phyloP scores from a whole-genome alignment of 2,113 vertebrate genomes.

The Alexandromys fortis region DNA sequence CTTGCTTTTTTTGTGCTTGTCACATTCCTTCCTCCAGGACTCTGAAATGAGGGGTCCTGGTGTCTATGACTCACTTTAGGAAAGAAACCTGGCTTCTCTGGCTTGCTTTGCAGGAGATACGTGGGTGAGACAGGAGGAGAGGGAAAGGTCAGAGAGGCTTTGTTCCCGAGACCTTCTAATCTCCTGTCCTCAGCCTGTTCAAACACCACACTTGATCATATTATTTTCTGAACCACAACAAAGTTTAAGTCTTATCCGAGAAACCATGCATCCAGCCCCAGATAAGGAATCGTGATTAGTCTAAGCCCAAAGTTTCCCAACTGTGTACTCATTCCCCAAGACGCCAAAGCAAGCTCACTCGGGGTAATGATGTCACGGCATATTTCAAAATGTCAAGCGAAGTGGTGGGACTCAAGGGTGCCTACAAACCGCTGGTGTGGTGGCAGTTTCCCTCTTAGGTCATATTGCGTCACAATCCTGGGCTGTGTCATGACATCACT shows the following conservation, averaged over 20 bases:
- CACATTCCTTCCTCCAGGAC: neutral
- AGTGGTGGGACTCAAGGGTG: neutral
- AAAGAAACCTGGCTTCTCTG: neutral
- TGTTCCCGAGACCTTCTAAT: neutral
- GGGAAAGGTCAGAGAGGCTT: neutral
- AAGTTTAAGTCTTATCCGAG: neutral
- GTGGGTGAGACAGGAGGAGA: neutral
- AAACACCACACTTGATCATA: too few relatives aligned
- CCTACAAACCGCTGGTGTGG: neutral
- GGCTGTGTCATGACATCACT: neutral
- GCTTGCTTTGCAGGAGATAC: neutral
- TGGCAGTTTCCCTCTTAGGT: neutral
- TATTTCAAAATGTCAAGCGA: constrained; percentile 24
- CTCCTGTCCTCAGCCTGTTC: neutral
- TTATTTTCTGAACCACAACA: neutral
- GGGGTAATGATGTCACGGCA: neutral
- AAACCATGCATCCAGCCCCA: neutral
- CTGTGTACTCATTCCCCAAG: neutral
- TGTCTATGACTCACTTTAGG: neutral
- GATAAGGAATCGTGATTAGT: neutral
- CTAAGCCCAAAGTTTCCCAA: constrained; percentile 1
- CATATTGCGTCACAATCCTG: neutral
- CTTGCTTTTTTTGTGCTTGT: neutral
- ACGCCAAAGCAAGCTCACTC: neutral
- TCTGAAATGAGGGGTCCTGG: neutral